Conservation (phyloP, 2,113 vertebrate species). For the Muntiacus muntjak region DNA sequence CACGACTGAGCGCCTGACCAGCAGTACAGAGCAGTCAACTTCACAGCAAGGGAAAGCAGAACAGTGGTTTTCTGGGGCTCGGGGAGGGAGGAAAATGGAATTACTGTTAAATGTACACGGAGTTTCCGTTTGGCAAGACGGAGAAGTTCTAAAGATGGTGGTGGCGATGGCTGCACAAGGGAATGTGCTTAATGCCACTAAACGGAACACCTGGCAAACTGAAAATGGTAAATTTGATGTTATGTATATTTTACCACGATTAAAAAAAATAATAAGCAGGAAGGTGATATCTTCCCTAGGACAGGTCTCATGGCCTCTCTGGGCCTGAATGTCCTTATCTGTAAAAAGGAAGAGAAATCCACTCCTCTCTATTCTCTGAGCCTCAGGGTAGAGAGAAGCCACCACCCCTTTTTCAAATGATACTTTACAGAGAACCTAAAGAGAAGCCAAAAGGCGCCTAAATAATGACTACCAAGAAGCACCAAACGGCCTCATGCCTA, state of each 20-base stretch:
- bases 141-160: not conserved
- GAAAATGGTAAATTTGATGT: not conserved
- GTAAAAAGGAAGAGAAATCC: not conserved
- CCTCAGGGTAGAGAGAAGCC: not conserved
- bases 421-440: not conserved
- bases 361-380: not conserved
- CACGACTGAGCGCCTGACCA: not conserved
- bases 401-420: not conserved
- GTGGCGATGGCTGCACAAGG: fast-evolving
- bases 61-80: fast-evolving
- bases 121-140: not conserved
- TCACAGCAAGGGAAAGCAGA: not conserved
- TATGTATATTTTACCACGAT: not conserved
- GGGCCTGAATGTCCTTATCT: not conserved
- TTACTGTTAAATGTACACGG: fast-evolving
- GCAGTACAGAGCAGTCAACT: not conserved
- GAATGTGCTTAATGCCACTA: not conserved
- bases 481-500: not conserved
- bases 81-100: not conserved
- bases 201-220: not conserved
- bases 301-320: not conserved
- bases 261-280: not conserved
- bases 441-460: not conserved
- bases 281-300: not conserved
- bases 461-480: not conserved